Conservation (phyloP, 2,888 invertebrate genomes). For the Sminthurides aquaticus region DNA sequence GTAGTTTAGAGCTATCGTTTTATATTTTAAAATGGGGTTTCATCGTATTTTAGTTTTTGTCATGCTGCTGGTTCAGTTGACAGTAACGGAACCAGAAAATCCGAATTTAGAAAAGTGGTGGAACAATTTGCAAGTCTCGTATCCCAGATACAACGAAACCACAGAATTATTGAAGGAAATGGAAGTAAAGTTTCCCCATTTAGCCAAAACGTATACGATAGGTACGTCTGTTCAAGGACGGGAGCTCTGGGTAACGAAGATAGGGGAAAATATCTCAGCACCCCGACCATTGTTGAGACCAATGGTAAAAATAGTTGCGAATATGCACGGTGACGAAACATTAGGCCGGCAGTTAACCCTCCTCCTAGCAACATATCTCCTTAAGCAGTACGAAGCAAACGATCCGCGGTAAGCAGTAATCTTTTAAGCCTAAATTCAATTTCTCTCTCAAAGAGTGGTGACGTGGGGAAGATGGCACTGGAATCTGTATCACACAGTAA, state of each 20-base stretch:
- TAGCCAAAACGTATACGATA: slow-evolving; percentile 64
- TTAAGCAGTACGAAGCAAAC: slow-evolving; percentile 49
- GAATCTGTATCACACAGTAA: no score
- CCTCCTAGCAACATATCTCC: slow-evolving; percentile 73
- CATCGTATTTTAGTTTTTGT: neutral
- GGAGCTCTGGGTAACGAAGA: slow-evolving; percentile 73
- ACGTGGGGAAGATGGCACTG: no score
- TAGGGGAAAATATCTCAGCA: slow-evolving; percentile 56
- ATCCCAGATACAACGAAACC: slow-evolving; percentile 65
- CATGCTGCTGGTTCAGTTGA: slow-evolving; percentile 21
- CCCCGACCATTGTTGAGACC: slow-evolving; percentile 62
- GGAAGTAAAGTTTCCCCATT: slow-evolving; percentile 58
- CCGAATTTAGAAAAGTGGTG: slow-evolving; percentile 25
- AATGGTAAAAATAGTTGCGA: slow-evolving; percentile 87
- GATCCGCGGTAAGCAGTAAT: slow-evolving; percentile 38
- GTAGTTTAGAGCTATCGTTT: no score
- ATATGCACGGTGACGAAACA: slow-evolving; percentile 94
- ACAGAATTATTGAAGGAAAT: slow-evolving; percentile 58
- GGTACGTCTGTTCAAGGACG: slow-evolving; percentile 78
- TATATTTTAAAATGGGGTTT: neutral
- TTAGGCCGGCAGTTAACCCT: slow-evolving; percentile 77
- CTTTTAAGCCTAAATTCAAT: neutral
- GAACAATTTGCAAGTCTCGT: slow-evolving; percentile 46
- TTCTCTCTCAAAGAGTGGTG: no score
- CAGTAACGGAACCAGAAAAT: neutral